Evolutionary conservation across 1,140 invertebrate genomes (phyloP), one percentile per base, ranked within the genome.

Genomic region (Caenorhabditis tropicalis): DNA sequence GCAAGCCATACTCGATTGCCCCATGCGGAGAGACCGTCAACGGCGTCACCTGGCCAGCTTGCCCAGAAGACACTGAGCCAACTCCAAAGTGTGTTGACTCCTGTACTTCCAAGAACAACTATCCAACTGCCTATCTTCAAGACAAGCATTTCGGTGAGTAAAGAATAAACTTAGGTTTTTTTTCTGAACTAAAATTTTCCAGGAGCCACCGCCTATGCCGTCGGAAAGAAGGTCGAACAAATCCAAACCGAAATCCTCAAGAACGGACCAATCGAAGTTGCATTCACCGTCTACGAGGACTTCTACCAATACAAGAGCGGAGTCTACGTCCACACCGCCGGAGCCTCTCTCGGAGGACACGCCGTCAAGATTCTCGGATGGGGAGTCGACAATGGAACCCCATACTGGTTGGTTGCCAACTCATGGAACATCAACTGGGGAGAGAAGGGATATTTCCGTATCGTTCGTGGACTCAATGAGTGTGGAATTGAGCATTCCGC

Each of bases 381-480:
- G 95, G 96, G 96, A 29, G 94, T 94, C 1, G 95, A 96, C 90
- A 93, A 95, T 82, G 79, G 93, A 0, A 93, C 93, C 48, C 94
- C 95, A 36, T 98, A 96, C 91, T 98, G 96, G 96, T 93, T 96
- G 0, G 94, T 96, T 87, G 96, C 95, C 56, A 97, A 97, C 92
- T 96, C 56, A 24, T 87, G 87, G 88, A 89, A 89, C 79, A 58
- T 53, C 39, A 84, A 89, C 36, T 90, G 87, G 87, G 84, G 84
- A 85, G 84, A 88, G 87, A 83, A 89, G 53, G 95, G 96, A n/a
- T 95, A 94, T 91, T 97, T 98, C 93, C 96, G 96, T 91, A 96
- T 97, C 58, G 91, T 95, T 9, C 93, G 96, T 88, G 96, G 96
- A 24, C 90, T 92, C 81, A 94, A 97, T 92, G 95, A 97, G 89